These are phyloP conservation scores for Erebia aethiops DNA, from an alignment of 2,888 invertebrate species.

Conservation along the genomic window DNA sequence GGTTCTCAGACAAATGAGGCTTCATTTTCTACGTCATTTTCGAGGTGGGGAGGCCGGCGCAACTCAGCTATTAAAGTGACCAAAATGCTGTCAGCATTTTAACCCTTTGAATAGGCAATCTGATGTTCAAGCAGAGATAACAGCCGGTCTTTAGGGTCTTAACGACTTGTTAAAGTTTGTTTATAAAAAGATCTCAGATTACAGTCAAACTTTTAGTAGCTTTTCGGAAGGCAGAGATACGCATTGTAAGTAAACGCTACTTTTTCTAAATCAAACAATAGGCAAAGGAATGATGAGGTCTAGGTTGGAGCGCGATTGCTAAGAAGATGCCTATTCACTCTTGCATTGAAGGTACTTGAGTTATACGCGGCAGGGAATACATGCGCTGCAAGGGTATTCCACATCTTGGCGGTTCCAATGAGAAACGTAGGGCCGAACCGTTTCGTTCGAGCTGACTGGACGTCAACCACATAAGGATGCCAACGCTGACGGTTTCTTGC, in stretches of 20 bases:
- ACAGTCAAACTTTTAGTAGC: background rate
- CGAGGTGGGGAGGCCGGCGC: background rate
- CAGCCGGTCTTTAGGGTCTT: conserved; percentile 1
- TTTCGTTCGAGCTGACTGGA: no score
- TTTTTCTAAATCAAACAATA: background rate
- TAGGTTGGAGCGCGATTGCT: no score
- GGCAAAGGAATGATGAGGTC: no score
- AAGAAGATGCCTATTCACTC: no score
- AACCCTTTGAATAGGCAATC: conserved; percentile 15
- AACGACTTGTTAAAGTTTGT: conserved; percentile 2
- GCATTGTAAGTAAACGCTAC: background rate
- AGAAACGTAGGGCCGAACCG: no score
- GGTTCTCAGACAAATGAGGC: background rate
- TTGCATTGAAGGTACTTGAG: no score
- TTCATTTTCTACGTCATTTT: background rate
- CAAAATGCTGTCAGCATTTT: conserved; percentile 16
- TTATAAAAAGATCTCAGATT: conserved; percentile 7
- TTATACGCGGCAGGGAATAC: no score
- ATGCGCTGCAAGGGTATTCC: no score
- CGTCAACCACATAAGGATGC: no score
- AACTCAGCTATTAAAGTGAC: background rate
- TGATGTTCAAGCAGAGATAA: conserved; percentile 14
- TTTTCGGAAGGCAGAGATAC: background rate
- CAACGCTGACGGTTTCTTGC: no score
- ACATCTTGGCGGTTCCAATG: no score